phyloP scores from a whole-genome alignment of 2,113 vertebrate genomes.

The Ondatra zibethicus region DNA sequence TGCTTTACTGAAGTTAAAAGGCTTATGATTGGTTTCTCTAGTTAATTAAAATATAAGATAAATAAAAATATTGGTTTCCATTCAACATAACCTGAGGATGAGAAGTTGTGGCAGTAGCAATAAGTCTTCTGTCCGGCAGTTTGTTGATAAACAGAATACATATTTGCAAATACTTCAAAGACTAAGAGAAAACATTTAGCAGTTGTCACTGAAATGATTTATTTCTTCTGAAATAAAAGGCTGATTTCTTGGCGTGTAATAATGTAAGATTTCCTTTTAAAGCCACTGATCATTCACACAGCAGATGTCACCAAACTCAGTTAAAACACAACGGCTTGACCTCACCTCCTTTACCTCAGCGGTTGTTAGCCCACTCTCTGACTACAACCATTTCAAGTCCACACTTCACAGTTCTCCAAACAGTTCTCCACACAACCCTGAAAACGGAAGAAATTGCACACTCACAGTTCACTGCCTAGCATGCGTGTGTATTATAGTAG shows the following conservation, averaged over 20 bases:
- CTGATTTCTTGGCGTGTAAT: background rate
- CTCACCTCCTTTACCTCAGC: background rate
- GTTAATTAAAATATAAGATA: slow-evolving; percentile 13
- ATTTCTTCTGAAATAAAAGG: background rate
- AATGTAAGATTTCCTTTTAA: slow-evolving; percentile 22
- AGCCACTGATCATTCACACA: background rate
- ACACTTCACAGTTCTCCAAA: background rate
- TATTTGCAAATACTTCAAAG: background rate
- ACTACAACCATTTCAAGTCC: background rate
- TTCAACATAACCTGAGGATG: background rate
- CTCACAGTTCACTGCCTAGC: background rate
- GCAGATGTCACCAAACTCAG: background rate
- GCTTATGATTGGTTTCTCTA: background rate
- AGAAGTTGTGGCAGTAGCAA: background rate
- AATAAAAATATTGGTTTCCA: background rate
- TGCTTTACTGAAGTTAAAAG: background rate
- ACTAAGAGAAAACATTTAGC: background rate
- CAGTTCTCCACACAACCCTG: background rate
- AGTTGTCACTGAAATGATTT: background rate
- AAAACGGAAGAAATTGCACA: background rate
- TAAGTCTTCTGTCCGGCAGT: background rate
- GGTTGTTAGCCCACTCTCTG: background rate
- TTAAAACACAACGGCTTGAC: background rate
- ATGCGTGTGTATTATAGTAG: background rate
- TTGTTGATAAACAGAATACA: background rate